A percentile compares a stretch with the other conserved stretches of the same genome.
Conservation (phyloP, 1,140 invertebrate genomes). For the Mycetomoellerius zeteki region DNA sequence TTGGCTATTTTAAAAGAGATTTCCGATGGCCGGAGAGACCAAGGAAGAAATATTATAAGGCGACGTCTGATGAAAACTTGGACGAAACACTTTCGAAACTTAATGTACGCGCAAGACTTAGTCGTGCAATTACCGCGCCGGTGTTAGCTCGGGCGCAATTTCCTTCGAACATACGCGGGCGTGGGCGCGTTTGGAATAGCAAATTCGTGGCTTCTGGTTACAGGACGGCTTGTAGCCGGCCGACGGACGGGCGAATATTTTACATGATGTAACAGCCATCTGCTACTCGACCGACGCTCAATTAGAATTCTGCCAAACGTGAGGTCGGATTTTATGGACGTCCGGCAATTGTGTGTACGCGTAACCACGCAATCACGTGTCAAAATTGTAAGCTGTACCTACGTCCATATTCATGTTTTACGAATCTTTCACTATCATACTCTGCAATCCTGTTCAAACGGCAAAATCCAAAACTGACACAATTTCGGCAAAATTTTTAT, state of each 20-base stretch:
- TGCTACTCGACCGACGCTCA: conserved; percentile 38
- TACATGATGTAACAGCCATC: conserved; percentile 54
- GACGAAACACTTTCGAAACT: conserved; percentile 71
- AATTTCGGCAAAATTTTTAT: background rate
- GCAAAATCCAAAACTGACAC: background rate
- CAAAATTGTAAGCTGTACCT: background rate
- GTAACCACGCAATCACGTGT: background rate
- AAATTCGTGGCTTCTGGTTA: conserved; percentile 63
- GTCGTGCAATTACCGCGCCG: conserved; percentile 67
- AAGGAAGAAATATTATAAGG: conserved; percentile 21
- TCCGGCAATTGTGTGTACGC: background rate
- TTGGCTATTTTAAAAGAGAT: conserved; percentile 40
- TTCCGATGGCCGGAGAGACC: background rate
- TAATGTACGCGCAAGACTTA: conserved; percentile 72
- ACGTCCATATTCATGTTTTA: background rate
- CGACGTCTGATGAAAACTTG: conserved; percentile 48
- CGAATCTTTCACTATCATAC: background rate
- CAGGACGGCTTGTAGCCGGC: background rate
- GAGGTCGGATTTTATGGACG: conserved; percentile 5
- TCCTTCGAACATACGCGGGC: conserved; percentile 67
- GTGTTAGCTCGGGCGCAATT: conserved; percentile 68
- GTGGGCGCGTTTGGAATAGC: conserved; percentile 68
- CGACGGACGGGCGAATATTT: conserved; percentile 44
- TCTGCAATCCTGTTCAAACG: background rate
- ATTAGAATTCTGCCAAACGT: conserved; percentile 28